These are phyloP conservation scores for Anticlea derivata DNA, from an alignment of 2,888 invertebrate genomes.

Conservation along the genomic window DNA sequence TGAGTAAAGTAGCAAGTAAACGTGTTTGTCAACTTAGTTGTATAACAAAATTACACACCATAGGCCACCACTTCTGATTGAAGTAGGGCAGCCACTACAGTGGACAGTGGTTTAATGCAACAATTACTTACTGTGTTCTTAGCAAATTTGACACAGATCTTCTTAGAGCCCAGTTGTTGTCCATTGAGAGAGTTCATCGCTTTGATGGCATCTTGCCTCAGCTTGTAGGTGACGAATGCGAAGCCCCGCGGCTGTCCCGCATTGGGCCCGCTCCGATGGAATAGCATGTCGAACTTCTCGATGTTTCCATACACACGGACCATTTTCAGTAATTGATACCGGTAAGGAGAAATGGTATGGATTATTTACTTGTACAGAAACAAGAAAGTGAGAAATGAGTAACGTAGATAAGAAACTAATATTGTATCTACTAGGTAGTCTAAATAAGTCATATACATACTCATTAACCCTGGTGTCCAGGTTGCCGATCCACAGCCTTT, in stretches of 20 bases:
- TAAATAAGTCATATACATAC: conserved; percentile 85
- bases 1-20: too few species aligned
- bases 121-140: conserved; percentile 81
- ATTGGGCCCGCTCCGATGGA: conserved; percentile 95
- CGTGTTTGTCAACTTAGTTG: too few species aligned
- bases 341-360: conserved; percentile 84
- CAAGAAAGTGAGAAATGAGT: neutral
- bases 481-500: conserved; percentile 96
- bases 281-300: conserved; percentile 97
- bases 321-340: conserved; percentile 98
- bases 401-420: too few species aligned
- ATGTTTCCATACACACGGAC: conserved; percentile 96
- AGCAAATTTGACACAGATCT: conserved; percentile 91
- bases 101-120: too few species aligned
- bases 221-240: conserved; percentile 94
- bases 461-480: conserved; percentile 95
- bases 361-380: conserved; percentile 15
- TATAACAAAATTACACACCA: too few species aligned
- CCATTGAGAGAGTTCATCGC: conserved; percentile 91
- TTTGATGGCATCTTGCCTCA: conserved; percentile 86
- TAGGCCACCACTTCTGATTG: too few species aligned
- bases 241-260: conserved; percentile 96
- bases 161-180: conserved; percentile 88
- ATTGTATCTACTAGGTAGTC: neutral
- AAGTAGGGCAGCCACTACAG: too few species aligned